Conservation (phyloP, 2,797 vertebrate species). For the Tokudaia tokunoshimensis region DNA sequence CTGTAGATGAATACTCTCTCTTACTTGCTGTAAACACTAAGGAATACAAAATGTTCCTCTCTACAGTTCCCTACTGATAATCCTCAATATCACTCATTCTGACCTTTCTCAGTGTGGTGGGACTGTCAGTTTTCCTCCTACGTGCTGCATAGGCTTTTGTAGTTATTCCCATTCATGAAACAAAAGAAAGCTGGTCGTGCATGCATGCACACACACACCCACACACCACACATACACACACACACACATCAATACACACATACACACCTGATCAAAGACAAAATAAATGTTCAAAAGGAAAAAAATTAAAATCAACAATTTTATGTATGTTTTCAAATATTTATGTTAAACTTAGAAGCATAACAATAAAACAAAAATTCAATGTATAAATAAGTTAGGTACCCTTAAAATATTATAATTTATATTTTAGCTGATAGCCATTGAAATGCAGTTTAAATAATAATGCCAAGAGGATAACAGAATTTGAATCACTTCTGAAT, state of each 20-base stretch:
- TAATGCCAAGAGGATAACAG: constrained; percentile 23
- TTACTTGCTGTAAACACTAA: background rate
- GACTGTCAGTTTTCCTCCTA: background rate
- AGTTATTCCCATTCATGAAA: background rate
- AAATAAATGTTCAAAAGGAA: background rate
- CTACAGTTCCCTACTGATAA: background rate
- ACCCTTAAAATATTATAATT: constrained; percentile 36
- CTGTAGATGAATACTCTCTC: background rate
- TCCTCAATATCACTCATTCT: background rate
- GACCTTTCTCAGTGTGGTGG: background rate
- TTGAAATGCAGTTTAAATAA: constrained; percentile 52
- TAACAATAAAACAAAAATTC: constrained; percentile 28
- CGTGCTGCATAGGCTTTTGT: background rate
- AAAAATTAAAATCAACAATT: background rate
- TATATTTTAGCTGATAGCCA: background rate
- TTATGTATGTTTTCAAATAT: constrained; percentile 3
- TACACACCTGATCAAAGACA: background rate
- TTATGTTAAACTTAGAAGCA: constrained; percentile 33
- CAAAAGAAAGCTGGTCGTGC: background rate
- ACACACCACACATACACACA: background rate
- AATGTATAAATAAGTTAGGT: background rate
- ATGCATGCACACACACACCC: background rate
- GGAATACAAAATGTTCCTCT: background rate
- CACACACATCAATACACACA: background rate
- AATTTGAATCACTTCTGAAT: constrained; percentile 37